phyloP scores from a whole-genome alignment of 1,140 invertebrate species.

The Lepidotrigona ventralis region DNA sequence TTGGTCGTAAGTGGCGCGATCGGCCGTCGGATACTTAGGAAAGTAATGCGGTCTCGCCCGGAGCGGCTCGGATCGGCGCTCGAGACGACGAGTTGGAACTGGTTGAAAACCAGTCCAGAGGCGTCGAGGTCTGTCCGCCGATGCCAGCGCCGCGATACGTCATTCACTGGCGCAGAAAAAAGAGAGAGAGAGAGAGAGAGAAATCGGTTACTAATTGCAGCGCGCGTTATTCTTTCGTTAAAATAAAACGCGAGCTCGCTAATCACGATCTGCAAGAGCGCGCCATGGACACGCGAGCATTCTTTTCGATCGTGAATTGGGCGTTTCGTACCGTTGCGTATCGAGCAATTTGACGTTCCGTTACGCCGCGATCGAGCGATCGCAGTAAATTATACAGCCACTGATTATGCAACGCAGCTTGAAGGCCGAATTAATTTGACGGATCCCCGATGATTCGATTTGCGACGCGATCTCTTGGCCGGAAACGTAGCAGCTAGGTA shows the following conservation, averaged over 20 bases:
- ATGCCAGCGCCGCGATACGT: conserved; percentile 43
- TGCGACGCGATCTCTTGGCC: neutral
- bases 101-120: conserved; percentile 64
- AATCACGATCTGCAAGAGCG: neutral
- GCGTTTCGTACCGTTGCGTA: neutral
- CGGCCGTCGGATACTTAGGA: conserved; percentile 58
- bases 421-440: neutral
- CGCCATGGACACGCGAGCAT: no score
- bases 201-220: conserved; percentile 26
- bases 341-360: neutral
- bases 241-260: neutral
- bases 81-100: conserved; percentile 50
- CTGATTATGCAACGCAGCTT: neutral
- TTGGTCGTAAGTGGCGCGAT: conserved; percentile 61
- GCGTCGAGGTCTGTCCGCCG: conserved; percentile 48
- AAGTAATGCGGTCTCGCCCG: conserved; percentile 66
- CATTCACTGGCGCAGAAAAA: conserved; percentile 33
- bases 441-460: neutral
- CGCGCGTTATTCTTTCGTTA: neutral
- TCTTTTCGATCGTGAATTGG: neutral
- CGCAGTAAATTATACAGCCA: neutral
- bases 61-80: conserved; percentile 45
- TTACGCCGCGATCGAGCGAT: neutral
- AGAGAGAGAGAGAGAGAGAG: neutral
- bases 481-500: neutral